phyloP scores from a whole-genome alignment of 2,797 vertebrate species.

The Sebastes kiyomatsui region DNA sequence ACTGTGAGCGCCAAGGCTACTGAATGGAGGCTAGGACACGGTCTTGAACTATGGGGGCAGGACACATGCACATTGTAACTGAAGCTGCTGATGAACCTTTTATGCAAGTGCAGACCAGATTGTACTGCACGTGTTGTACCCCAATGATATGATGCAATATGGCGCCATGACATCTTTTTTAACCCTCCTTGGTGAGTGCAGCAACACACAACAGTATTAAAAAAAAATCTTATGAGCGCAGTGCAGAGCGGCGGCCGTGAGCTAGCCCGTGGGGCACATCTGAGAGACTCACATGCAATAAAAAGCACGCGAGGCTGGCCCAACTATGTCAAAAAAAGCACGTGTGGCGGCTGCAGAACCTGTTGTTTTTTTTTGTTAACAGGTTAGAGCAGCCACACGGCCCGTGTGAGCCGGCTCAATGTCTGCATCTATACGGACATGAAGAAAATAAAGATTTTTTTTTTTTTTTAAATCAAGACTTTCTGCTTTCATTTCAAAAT shows the following conservation, averaged over 20 bases:
- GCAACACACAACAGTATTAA: not conserved
- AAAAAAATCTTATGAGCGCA: too few species aligned
- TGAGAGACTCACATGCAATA: too few species aligned
- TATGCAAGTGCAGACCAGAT: not conserved
- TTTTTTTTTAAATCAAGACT: not conserved
- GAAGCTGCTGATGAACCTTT: not conserved
- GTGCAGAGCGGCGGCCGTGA: too few species aligned
- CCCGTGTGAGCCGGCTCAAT: too few species aligned
- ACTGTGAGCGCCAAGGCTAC: not conserved
- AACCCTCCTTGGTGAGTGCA: not conserved
- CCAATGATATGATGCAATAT: not conserved
- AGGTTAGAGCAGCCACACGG: too few species aligned
- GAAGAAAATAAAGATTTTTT: too few species aligned
- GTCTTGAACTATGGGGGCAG: not conserved
- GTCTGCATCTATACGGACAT: too few species aligned
- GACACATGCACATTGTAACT: not conserved
- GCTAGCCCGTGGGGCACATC: too few species aligned
- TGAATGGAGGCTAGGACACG: not conserved
- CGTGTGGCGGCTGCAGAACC: too few species aligned
- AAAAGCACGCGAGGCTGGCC: too few species aligned
- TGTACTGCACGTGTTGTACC: not conserved
- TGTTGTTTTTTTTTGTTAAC: too few species aligned
- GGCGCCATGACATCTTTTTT: not conserved
- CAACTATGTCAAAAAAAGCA: too few species aligned
- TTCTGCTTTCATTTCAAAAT: not conserved